Conservation (phyloP, 2,888 invertebrate genomes). For the Eudemis profundana region DNA sequence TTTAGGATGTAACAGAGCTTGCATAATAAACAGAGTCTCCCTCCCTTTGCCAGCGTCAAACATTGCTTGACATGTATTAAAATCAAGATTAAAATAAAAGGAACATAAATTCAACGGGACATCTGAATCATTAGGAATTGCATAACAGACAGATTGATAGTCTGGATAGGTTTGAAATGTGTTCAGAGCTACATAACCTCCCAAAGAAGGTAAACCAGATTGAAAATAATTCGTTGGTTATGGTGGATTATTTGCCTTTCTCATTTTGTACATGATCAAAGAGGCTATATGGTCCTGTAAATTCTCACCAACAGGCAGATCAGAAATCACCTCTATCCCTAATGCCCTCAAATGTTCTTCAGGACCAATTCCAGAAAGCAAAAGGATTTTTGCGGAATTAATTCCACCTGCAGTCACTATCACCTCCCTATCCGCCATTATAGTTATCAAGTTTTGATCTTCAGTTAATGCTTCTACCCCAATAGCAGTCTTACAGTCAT, state of each 20-base stretch:
- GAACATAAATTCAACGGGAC: not conserved
- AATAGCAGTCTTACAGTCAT: slow-evolving; percentile 61
- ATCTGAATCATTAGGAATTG: not conserved
- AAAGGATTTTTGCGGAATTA: slow-evolving; percentile 68
- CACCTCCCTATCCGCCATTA: slow-evolving; percentile 60
- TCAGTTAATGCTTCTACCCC: slow-evolving; percentile 64
- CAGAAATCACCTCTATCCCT: slow-evolving; percentile 58
- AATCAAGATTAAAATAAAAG: slow-evolving; percentile 1
- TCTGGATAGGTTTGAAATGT: slow-evolving; percentile 24
- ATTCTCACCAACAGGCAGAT: slow-evolving; percentile 67
- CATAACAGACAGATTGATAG: slow-evolving; percentile 5
- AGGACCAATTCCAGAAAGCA: slow-evolving; percentile 74
- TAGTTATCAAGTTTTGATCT: slow-evolving; percentile 50
- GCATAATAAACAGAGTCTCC: not conserved
- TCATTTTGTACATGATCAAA: slow-evolving; percentile 16
- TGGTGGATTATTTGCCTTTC: not conserved
- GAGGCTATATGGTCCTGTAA: slow-evolving; percentile 65
- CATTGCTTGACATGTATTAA: slow-evolving; percentile 10
- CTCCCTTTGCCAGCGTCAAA: slow-evolving; percentile 24
- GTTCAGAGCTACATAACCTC: slow-evolving; percentile 1
- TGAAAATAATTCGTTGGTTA: not conserved
- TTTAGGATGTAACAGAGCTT: slow-evolving; percentile 20
- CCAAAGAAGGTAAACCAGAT: not conserved
- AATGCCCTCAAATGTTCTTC: slow-evolving; percentile 54
- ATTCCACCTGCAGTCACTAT: slow-evolving; percentile 69